Percentiles rank a stretch among this genome's conserved stretches.
phyloP scores from a whole-genome alignment of 2,113 vertebrate species.

The Natator depressus region DNA sequence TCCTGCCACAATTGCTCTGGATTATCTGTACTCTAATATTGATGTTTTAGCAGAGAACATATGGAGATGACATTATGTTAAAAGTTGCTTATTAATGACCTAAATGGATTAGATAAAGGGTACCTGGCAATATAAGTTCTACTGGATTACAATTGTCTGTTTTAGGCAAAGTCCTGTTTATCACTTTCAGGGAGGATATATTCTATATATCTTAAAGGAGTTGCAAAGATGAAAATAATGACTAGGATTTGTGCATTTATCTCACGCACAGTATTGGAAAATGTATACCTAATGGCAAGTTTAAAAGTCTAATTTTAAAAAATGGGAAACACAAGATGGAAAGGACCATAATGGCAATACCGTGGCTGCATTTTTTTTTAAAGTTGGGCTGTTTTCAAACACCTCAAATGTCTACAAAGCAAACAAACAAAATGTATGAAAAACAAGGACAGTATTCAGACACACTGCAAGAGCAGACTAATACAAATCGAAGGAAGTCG shows the following conservation, averaged over 20 bases:
- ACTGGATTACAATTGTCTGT: background rate
- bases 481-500: background rate
- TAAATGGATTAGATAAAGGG: background rate
- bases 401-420: background rate
- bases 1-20: background rate
- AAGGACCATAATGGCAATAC: background rate
- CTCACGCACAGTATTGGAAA: background rate
- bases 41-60: background rate
- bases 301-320: background rate
- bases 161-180: background rate
- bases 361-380: background rate
- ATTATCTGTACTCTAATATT: background rate
- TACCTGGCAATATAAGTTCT: background rate
- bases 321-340: background rate
- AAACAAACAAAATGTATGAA: background rate
- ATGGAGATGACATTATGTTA: background rate
- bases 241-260: background rate
- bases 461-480: background rate
- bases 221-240: background rate
- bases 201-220: background rate
- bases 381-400: background rate
- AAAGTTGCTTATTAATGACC: background rate
- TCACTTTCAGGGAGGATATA: background rate
- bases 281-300: background rate
- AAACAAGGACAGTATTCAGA: background rate